These are phyloP conservation scores for Polypedilum pembai DNA, from an alignment of 1,140 invertebrate species.

Conservation along the genomic window DNA sequence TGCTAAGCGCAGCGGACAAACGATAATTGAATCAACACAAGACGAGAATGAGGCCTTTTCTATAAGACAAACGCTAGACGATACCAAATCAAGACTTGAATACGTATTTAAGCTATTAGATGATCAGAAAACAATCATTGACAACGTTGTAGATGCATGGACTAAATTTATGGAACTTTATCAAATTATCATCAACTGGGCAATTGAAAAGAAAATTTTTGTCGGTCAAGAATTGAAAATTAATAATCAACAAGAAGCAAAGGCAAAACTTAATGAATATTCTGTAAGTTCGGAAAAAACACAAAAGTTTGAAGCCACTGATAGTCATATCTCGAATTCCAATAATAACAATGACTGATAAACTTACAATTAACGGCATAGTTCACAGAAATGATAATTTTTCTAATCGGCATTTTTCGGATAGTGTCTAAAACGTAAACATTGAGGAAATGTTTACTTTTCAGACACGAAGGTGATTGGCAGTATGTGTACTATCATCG, in stretches of 20 bases:
- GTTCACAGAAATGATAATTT: too few species aligned
- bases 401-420: too few species aligned
- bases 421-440: too few species aligned
- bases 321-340: too few species aligned
- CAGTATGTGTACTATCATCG: too few species aligned
- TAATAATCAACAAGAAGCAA: slow-evolving; percentile 67
- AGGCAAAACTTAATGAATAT: slow-evolving; percentile 80
- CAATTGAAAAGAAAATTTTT: slow-evolving; percentile 70
- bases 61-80: slow-evolving; percentile 65
- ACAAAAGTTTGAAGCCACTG: too few species aligned
- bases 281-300: slow-evolving; percentile 52
- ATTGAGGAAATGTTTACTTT: too few species aligned
- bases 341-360: too few species aligned
- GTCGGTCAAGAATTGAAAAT: slow-evolving; percentile 67
- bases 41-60: slow-evolving; percentile 69
- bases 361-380: too few species aligned
- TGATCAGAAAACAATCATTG: slow-evolving; percentile 73
- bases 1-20: slow-evolving; percentile 65
- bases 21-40: slow-evolving; percentile 68
- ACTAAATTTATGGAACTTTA: slow-evolving; percentile 76
- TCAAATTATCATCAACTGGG: slow-evolving; percentile 73
- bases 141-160: slow-evolving; percentile 81
- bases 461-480: too few species aligned
- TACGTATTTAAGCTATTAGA: slow-evolving; percentile 70
- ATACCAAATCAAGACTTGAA: slow-evolving; percentile 66